These are phyloP conservation scores for Peromyscus attwateri DNA, from an alignment of 2,797 vertebrate species.

Conservation along the genomic window DNA sequence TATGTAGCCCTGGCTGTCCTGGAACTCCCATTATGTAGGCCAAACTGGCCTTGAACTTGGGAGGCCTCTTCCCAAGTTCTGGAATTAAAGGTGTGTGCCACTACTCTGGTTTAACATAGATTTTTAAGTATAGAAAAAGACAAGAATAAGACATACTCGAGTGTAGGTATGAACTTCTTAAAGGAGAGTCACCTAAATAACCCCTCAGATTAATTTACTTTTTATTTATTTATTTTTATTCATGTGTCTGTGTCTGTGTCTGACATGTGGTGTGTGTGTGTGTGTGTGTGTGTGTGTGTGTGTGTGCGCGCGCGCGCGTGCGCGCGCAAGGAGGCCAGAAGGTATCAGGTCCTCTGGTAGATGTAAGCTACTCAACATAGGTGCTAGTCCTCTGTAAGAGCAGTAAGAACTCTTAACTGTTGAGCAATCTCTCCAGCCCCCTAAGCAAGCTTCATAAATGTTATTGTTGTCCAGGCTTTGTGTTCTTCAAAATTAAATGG, in stretches of 20 bases:
- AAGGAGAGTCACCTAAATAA: neutral
- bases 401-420: neutral
- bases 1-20: neutral
- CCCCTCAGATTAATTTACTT: neutral
- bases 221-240: neutral
- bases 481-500: neutral
- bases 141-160: neutral
- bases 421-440: neutral
- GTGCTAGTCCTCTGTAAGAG: neutral
- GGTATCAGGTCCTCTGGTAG: neutral
- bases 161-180: neutral
- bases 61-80: neutral
- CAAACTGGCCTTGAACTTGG: neutral
- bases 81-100: neutral
- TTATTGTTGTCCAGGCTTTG: neutral
- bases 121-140: neutral
- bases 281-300: neutral
- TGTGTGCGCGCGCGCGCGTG: no score
- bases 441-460: neutral
- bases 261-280: neutral
- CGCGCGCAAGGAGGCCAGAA: neutral
- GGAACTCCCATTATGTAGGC: neutral
- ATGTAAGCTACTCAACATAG: neutral
- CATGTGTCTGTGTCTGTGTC: neutral
- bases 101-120: neutral